These are phyloP conservation scores for Uromys caudimaculatus DNA, from an alignment of 2,797 vertebrate genomes.

Conservation along the genomic window DNA sequence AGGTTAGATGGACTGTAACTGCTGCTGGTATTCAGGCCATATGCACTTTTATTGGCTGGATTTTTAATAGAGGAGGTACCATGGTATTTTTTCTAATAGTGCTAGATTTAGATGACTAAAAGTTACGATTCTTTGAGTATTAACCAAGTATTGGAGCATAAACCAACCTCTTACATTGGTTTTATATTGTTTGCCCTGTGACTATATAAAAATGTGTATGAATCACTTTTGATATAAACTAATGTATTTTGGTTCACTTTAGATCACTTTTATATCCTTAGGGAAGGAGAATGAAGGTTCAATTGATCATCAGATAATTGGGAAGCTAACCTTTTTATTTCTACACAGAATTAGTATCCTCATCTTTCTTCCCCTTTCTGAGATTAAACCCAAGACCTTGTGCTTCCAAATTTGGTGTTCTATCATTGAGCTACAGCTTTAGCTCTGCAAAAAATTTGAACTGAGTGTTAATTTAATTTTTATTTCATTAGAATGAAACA, in stretches of 20 bases:
- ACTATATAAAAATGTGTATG: not conserved
- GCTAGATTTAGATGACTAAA: conserved; percentile 1
- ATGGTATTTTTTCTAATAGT: not conserved
- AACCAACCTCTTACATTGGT: conserved; percentile 48
- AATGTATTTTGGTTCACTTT: conserved; percentile 31
- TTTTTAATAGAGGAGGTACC: conserved; percentile 18
- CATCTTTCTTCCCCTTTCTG: not conserved
- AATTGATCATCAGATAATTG: conserved; percentile 31
- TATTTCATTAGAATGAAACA: conserved; percentile 42
- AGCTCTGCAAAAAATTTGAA: conserved; percentile 41
- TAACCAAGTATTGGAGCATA: conserved; percentile 42
- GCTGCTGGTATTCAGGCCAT: conserved; percentile 15
- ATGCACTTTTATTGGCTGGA: conserved; percentile 17
- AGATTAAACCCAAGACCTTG: not conserved
- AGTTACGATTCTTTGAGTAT: conserved; percentile 28
- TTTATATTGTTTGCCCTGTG: conserved; percentile 40
- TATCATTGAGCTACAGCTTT: not conserved
- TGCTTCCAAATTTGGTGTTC: not conserved
- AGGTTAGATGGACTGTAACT: conserved; percentile 20
- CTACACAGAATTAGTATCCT: conserved; percentile 1
- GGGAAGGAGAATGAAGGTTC: not conserved
- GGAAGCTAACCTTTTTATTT: conserved; percentile 35
- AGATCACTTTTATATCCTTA: conserved; percentile 51
- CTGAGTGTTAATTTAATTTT: conserved; percentile 43
- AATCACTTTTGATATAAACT: conserved; percentile 53